Conservation (phyloP, 2,888 invertebrate genomes). For the Rhimphoctona megacephalus region DNA sequence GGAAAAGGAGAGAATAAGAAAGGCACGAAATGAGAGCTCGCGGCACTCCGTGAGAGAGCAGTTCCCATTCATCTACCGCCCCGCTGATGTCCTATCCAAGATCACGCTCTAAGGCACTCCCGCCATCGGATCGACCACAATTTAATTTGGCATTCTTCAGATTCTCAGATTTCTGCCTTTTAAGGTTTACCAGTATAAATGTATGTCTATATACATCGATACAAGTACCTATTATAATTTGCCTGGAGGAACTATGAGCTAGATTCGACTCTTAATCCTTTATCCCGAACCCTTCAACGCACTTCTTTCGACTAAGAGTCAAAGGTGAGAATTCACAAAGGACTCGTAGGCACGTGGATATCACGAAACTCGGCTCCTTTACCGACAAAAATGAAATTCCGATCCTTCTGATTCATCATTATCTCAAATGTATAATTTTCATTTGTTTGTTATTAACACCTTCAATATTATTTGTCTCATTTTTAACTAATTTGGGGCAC, state of each 20-base stretch:
- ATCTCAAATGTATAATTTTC: neutral
- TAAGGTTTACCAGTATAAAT: neutral
- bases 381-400: neutral
- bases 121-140: slow-evolving; percentile 74
- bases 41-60: slow-evolving; percentile 57
- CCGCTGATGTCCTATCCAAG: slow-evolving; percentile 72
- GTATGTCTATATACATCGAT: neutral
- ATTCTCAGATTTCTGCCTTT: slow-evolving; percentile 75
- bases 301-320: neutral
- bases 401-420: neutral
- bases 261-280: slow-evolving; percentile 26
- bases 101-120: slow-evolving; percentile 71
- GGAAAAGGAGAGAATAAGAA: slow-evolving; percentile 5
- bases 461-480: neutral
- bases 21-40: slow-evolving; percentile 39
- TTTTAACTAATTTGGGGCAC: neutral
- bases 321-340: slow-evolving; percentile 33
- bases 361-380: neutral
- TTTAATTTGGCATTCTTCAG: slow-evolving; percentile 81
- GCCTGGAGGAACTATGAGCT: neutral
- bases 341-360: slow-evolving; percentile 6
- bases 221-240: slow-evolving; percentile 44
- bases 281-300: neutral
- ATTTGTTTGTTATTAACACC: neutral
- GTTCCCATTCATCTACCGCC: slow-evolving; percentile 43